Base-by-base conservation (phyloP, 2,797 vertebrate species). In the Enteromius viviparus region DNA sequence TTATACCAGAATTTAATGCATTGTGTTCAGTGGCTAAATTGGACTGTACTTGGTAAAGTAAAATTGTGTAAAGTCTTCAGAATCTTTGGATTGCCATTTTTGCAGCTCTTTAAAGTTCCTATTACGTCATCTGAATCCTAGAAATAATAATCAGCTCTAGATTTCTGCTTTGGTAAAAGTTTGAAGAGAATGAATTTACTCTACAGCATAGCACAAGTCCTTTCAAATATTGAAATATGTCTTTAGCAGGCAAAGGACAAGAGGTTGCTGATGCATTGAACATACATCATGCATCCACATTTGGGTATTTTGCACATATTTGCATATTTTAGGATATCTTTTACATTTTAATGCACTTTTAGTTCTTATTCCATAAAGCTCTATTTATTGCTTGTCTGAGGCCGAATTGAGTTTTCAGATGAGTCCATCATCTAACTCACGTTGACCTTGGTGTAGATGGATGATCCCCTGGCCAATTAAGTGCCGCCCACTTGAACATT, bases 301-400 rank as follows among this genome's bases (percentile, higher is more conserved):
- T 83, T 81, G 68, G 80, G 62, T 34, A 76, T 80, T 87, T 64
- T 80, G 42, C 66, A 68, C 42, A 81, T 23, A 51, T 45, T 80
- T 83, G 49, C 87, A 86, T 85, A 71, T 53, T 78, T 69, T 75
- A 58, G 34, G 55, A 79, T 65, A 71, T 34, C 68, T 60, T 82
- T 80, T 80, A 80, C 79, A 84, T 80, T 87, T 82, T 55, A 69
- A 85, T 87, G 82, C 51, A 80, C 68, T 80, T 77, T 84, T 29
- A 66, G 45, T 58, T 58, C 79, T 77, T 75, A 66, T 45, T 37
- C 64, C 26, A 21, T 80, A 21, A 42, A 14, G 62, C 78, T 53
- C 19, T 76, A 84, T 86, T 81, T 70, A 64, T 51, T 72, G 26
- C 76, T 79, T 32, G 29, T 79, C 60, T 69, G 45, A 51, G 60